phyloP scores from a whole-genome alignment of 2,888 invertebrate species.

The Ophion obscuratus region DNA sequence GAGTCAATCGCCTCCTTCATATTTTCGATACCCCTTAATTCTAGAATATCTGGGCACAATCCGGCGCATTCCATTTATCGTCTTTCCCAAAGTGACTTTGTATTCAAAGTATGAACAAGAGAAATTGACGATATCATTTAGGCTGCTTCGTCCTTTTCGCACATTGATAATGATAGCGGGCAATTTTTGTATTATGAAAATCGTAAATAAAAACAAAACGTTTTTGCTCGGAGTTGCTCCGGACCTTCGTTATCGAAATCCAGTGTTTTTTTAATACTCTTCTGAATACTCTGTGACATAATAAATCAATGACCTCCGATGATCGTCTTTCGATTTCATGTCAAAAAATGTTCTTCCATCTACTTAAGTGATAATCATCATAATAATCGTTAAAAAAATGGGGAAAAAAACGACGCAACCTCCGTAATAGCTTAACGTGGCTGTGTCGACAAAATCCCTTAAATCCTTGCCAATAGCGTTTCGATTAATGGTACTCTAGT shows the following conservation, averaged over 20 bases:
- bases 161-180: too few species aligned
- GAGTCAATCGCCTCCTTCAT: conserved; percentile 20
- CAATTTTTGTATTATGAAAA: too few species aligned
- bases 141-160: too few species aligned
- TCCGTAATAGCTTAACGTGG: not conserved
- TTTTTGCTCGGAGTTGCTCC: too few species aligned
- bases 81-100: too few species aligned
- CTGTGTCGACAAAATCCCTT: not conserved
- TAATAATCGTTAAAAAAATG: not conserved
- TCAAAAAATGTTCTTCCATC: not conserved
- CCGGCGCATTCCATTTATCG: too few species aligned
- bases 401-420: not conserved
- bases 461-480: conserved; percentile 49
- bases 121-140: too few species aligned
- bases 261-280: not conserved
- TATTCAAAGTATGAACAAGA: too few species aligned
- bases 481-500: conserved; percentile 22
- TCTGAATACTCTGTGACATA: not conserved
- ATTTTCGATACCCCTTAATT: not conserved
- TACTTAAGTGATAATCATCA: not conserved
- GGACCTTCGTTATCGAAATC: too few species aligned
- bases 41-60: not conserved
- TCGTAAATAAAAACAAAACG: too few species aligned
- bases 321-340: not conserved
- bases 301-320: not conserved